Evolutionary conservation across 2,113 vertebrate species (phyloP).

Genomic region (Macrotis lagotis): DNA sequence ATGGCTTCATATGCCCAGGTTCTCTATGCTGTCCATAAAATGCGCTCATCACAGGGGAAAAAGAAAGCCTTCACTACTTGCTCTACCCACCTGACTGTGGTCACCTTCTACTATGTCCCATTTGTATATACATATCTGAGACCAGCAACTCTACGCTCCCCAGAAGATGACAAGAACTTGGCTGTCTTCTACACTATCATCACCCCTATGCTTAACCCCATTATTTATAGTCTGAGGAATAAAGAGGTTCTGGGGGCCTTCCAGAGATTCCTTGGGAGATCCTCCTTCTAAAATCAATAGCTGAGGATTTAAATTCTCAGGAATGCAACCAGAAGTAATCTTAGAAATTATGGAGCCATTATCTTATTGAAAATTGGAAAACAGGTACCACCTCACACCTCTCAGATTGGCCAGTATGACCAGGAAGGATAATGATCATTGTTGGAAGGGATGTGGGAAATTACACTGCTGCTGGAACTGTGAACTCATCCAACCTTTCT

Average conservation of each 20-base stretch:
- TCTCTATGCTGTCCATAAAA: neutral
- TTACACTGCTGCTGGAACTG: too few relatives aligned
- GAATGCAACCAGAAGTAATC: neutral
- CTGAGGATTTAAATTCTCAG: too few relatives aligned
- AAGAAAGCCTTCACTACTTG: neutral
- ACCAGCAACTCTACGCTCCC: neutral
- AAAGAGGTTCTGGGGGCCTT: neutral
- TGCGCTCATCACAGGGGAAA: neutral
- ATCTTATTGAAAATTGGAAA: neutral
- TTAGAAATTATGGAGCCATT: neutral
- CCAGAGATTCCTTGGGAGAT: neutral
- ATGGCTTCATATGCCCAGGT: neutral
- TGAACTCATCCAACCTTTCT: too few relatives aligned
- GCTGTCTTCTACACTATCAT: neutral
- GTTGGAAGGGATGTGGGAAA: too few relatives aligned
- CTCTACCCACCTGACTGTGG: conserved; percentile 28
- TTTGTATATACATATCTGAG: neutral
- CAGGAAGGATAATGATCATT: too few relatives aligned
- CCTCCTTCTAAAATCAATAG: neutral
- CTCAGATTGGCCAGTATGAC: too few relatives aligned
- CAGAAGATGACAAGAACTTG: neutral
- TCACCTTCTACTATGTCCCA: neutral
- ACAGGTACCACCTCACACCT: too few relatives aligned
- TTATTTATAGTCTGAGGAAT: neutral
- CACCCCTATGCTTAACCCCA: neutral